A percentile compares a stretch with the other conserved stretches of the same genome.
phyloP scores from a whole-genome alignment of 35 echinoderm and acorn worm species.

The Acanthaster planci region DNA sequence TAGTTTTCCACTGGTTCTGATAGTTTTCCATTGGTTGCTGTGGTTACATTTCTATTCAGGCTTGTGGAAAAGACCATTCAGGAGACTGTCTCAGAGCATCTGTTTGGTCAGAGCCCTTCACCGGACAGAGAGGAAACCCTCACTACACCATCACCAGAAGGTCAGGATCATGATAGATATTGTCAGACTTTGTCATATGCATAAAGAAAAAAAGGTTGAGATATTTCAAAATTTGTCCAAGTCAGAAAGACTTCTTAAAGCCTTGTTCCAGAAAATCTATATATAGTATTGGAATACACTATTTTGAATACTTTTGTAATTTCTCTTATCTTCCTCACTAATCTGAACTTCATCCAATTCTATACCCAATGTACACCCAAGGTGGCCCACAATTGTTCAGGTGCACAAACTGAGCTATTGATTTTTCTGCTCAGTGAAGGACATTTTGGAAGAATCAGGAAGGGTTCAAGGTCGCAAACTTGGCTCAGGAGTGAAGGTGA shows the following conservation, averaged over 20 bases:
- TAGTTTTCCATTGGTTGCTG: slow-evolving; percentile 21
- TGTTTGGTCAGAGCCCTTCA: slow-evolving; percentile 64
- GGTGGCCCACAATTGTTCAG: too few species aligned
- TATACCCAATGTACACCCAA: too few species aligned
- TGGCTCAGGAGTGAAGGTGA: neutral
- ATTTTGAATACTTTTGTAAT: too few species aligned
- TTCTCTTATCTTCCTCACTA: too few species aligned
- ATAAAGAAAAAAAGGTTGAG: too few species aligned
- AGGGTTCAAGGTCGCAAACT: neutral
- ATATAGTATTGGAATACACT: too few species aligned
- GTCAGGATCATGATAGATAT: neutral
- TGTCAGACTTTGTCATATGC: neutral
- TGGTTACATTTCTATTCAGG: slow-evolving; percentile 64
- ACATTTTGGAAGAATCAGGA: neutral
- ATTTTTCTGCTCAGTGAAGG: neutral
- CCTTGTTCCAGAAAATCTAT: too few species aligned
- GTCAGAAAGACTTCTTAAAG: too few species aligned
- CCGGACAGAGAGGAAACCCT: neutral
- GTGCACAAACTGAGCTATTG: too few species aligned
- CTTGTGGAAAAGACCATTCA: slow-evolving; percentile 85
- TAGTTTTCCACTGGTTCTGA: too few species aligned
- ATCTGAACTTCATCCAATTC: too few species aligned
- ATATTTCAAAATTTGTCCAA: too few species aligned
- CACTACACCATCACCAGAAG: slow-evolving; percentile 11
- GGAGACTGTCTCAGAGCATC: slow-evolving; percentile 76